These are phyloP conservation scores for Dasyornis broadbenti DNA, from an alignment of 2,113 vertebrate genomes.

Conservation along the genomic window DNA sequence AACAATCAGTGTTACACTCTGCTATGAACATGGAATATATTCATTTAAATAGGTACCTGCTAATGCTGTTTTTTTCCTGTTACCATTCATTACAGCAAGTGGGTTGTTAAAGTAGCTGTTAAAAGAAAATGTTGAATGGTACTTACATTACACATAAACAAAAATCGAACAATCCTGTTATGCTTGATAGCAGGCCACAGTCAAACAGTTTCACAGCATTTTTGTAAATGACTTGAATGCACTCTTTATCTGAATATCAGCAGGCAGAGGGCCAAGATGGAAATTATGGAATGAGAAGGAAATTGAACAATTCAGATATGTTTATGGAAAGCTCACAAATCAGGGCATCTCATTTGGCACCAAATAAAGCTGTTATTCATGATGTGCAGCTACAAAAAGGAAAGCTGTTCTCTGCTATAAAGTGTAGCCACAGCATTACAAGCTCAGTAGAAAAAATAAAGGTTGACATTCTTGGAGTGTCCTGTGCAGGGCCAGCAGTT, in stretches of 20 bases:
- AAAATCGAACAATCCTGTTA: conserved; percentile 49
- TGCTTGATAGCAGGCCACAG: conserved; percentile 27
- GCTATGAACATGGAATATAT: not conserved
- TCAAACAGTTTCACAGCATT: conserved; percentile 39
- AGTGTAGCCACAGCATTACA: not conserved
- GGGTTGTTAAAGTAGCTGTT: conserved; percentile 21
- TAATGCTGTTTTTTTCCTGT: not conserved
- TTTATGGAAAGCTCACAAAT: conserved; percentile 68
- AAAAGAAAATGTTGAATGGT: conserved; percentile 14
- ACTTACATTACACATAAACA: conserved; percentile 28
- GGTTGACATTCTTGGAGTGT: not conserved
- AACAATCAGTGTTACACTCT: not conserved
- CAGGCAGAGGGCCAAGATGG: conserved; percentile 54
- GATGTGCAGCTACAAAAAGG: conserved; percentile 48
- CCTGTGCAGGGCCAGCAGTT: not conserved
- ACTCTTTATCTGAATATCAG: conserved; percentile 70
- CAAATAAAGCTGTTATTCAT: conserved; percentile 69
- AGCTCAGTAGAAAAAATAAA: conserved; percentile 1
- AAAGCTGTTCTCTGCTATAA: conserved; percentile 42
- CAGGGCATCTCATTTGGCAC: conserved; percentile 68
- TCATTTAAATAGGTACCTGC: not conserved
- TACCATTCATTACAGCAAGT: conserved; percentile 38
- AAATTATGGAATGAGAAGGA: conserved; percentile 73
- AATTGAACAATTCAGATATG: conserved; percentile 74
- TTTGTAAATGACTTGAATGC: conserved; percentile 66